Evolutionary conservation across 1,140 invertebrate species (phyloP), one percentile per base, ranked within the genome.

Genomic region (Heliconius eleuchia): DNA sequence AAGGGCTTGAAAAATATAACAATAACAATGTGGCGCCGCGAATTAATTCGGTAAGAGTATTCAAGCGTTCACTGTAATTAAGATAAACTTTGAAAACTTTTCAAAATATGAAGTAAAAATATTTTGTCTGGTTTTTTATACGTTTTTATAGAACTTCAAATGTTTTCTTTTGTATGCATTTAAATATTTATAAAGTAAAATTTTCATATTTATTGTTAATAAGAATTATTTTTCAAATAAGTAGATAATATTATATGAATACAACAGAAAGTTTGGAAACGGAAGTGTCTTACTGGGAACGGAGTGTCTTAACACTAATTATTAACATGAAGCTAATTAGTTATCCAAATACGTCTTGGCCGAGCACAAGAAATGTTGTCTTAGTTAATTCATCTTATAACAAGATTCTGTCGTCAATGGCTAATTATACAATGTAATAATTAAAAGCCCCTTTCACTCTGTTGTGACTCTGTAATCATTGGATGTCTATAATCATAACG

Each of bases 21-120:
- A 79, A 79, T 79, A 79, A 79, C 78, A 75, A 75, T 72, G 74
- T 77, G 16, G 71, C 27, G 37, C 6, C 27, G 60, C n/a, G 27
- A 66, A 52, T 50, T 79, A 75, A 75, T 79, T 75, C 73, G 73
- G 39, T 75, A 57, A 79, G 30, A 57, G 73, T 79, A 79, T 79
- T 79, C 78, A 42, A 30, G 66, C 78, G 60, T 79, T 74, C 73
- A 46, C 55, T 13, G 39, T 50, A 66, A 78, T 73, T 70, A 74
- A 71, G 30, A 46, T 2, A 11, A 74, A 78, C 11, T 46, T 46
- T 46, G 13, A 42, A 16, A 46, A 46, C 13, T 46, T n/a, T n/a
- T 23, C 4, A 13, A 66, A 66, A 30, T 66, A 27, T 66, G 0
- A 66, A 66, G 27, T 30, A 27, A 66, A 66, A 66, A 66, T 66